A percentile compares a stretch with the other conserved stretches of the same genome.
Conservation (phyloP, 2,888 invertebrate species). For the Tachystola acroxantha region DNA sequence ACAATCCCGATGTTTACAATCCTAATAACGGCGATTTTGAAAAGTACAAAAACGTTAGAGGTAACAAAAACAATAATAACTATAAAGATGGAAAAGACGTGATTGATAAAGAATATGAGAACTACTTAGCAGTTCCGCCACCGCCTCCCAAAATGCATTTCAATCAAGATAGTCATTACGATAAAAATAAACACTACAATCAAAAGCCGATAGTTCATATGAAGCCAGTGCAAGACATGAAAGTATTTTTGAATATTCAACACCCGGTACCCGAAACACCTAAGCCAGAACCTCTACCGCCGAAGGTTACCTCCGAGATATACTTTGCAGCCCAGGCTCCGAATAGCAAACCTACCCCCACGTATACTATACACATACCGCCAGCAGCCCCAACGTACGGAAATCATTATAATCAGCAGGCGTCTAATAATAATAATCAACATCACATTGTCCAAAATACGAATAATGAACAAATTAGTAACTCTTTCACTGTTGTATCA, state of each 20-base stretch:
- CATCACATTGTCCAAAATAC: slow-evolving; percentile 15
- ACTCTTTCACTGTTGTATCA: slow-evolving; percentile 32
- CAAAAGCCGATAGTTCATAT: slow-evolving; percentile 60
- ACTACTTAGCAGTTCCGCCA: slow-evolving; percentile 65
- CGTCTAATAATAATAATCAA: slow-evolving; percentile 20
- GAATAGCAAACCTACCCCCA: slow-evolving; percentile 51
- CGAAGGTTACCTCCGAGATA: slow-evolving; percentile 71
- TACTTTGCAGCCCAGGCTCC: slow-evolving; percentile 68
- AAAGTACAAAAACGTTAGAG: slow-evolving; percentile 38
- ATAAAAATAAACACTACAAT: slow-evolving; percentile 47
- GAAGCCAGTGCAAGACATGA: slow-evolving; percentile 68
- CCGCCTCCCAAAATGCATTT: slow-evolving; percentile 58
- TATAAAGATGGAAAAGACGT: slow-evolving; percentile 47
- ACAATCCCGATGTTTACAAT: slow-evolving; percentile 55
- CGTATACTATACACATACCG: slow-evolving; percentile 63
- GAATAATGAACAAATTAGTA: slow-evolving; percentile 20
- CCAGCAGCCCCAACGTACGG: slow-evolving; percentile 30
- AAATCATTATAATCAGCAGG: slow-evolving; percentile 27
- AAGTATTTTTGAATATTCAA: slow-evolving; percentile 64
- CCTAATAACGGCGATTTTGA: slow-evolving; percentile 50
- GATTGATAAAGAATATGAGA: slow-evolving; percentile 70
- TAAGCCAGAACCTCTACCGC: slow-evolving; percentile 44
- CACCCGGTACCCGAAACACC: slow-evolving; percentile 51
- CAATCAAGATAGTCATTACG: slow-evolving; percentile 45
- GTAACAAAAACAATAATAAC: slow-evolving; percentile 29